These are phyloP conservation scores for Argyra leucocephala DNA, from an alignment of 2,888 invertebrate genomes.

Conservation along the genomic window DNA sequence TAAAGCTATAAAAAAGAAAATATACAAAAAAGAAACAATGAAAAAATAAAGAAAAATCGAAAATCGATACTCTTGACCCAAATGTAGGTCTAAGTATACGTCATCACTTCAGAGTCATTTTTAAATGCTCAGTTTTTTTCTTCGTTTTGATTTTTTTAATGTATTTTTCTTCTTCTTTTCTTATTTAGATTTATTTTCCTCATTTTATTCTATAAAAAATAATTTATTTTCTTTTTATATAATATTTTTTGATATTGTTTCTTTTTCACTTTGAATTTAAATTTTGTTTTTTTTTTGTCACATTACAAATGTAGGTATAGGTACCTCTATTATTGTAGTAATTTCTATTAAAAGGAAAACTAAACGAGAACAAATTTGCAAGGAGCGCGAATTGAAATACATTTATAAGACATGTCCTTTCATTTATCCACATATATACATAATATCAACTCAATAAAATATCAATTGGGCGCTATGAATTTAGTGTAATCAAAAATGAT, in stretches of 20 bases:
- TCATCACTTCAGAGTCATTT: neutral
- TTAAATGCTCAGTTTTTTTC: neutral
- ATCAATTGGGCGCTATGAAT: no score
- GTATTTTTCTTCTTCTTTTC: neutral
- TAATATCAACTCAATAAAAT: no score
- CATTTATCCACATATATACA: no score
- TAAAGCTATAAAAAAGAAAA: neutral
- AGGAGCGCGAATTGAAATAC: no score
- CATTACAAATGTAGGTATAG: no score
- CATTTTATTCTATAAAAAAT: neutral
- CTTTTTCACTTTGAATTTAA: neutral
- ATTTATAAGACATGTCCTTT: no score
- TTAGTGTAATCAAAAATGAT: no score
- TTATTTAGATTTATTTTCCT: neutral
- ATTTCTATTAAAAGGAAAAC: no score
- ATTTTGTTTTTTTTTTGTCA: no score
- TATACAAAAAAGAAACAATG: neutral
- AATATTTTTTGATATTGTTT: neutral
- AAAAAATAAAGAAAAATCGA: neutral
- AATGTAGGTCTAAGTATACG: neutral
- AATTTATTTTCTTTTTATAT: neutral
- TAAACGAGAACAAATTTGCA: no score
- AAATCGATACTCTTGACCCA: conserved; percentile 4
- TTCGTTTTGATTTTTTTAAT: neutral
- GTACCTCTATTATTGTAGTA: no score